A percentile compares a stretch with the other conserved stretches of the same genome.
Conservation (phyloP, 2,888 invertebrate genomes). For the Stenoptilia bipunctidactyla region DNA sequence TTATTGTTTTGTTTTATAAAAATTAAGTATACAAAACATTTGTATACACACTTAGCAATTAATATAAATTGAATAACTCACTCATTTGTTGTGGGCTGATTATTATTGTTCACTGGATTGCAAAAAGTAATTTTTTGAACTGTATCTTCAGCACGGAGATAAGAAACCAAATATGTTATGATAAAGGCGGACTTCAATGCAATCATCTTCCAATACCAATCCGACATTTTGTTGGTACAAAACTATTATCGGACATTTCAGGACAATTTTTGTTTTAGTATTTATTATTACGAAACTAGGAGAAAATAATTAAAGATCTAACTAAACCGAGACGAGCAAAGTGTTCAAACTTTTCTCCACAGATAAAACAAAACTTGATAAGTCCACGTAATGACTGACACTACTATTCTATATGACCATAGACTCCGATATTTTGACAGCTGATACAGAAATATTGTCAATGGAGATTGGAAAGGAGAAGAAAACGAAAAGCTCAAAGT, state of each 20-base stretch:
- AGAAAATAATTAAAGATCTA: constrained; percentile 32
- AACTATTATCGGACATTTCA: constrained; percentile 55
- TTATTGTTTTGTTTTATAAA: too few species aligned
- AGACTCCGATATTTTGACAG: too few species aligned
- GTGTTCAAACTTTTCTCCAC: constrained; percentile 5
- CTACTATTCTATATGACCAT: too few species aligned
- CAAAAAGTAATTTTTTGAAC: constrained; percentile 58
- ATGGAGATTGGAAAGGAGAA: too few species aligned
- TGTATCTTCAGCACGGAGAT: constrained; percentile 47
- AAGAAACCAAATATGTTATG: constrained; percentile 42
- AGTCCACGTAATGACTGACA: constrained; percentile 30
- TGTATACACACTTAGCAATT: too few species aligned
- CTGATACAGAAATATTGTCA: not conserved
- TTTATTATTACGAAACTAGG: constrained; percentile 41
- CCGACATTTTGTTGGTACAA: constrained; percentile 55
- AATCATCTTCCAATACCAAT: constrained; percentile 57
- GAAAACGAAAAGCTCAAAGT: too few species aligned
- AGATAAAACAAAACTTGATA: not conserved
- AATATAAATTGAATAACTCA: constrained; percentile 34
- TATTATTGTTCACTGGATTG: constrained; percentile 44
- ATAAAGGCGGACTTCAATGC: constrained; percentile 44
- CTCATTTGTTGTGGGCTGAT: constrained; percentile 39
- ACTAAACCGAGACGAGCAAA: constrained; percentile 13
- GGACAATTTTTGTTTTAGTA: constrained; percentile 18
- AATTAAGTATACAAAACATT: too few species aligned